Base-by-base conservation (phyloP, 2,113 vertebrate genomes). In the Bufo gargarizans region DNA sequence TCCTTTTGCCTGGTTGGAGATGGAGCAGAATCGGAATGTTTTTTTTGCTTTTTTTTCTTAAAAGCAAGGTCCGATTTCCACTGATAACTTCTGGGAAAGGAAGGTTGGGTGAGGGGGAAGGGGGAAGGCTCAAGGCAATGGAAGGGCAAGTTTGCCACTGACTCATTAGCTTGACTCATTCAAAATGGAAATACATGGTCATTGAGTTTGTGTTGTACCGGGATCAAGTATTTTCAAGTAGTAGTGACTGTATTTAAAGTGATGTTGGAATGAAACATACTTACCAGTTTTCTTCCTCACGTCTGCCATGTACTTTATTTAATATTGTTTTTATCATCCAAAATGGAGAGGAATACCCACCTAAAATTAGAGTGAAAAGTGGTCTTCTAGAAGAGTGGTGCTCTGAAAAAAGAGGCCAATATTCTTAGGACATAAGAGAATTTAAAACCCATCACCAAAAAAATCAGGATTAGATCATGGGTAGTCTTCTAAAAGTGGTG, bases 71-170 rank as follows among this genome's bases (percentile, higher is more conserved):
- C 65, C 59, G 43, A 56, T 89, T 89, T 89, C 87, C 87, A 89
- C n/a, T 58, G 74, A 77, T 61, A 82, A 61, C 79, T 88, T 89
- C 74, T 89, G 87, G 82, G 87, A 88, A 87, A 83, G 87, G 59
- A 77, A 84, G 61, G 61, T 78, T 59, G 87, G n/a, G 50, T 45
- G 53, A 69, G 49, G 50, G 49, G 87, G 47, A 63, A 22, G 87
- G 47, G 76, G 58, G 58, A 53, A 6, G n/a, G 43, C 43, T 45
- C 33, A 22, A 77, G 79, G 63, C 77, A 87, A 50, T 53, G 45
- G 17, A 87, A 81, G 77, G 77, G 63, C 82, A 77, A 47, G n/a
- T 82, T 74, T 22, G 65, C 55, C 72, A 77, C 47, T 88, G 80
- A 88, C 69, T 88, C 69, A 88, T 63, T 53, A 43, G 33, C 45